Evolutionary conservation across 2,888 invertebrate genomes (phyloP).

Genomic region (Aromia moschata): DNA sequence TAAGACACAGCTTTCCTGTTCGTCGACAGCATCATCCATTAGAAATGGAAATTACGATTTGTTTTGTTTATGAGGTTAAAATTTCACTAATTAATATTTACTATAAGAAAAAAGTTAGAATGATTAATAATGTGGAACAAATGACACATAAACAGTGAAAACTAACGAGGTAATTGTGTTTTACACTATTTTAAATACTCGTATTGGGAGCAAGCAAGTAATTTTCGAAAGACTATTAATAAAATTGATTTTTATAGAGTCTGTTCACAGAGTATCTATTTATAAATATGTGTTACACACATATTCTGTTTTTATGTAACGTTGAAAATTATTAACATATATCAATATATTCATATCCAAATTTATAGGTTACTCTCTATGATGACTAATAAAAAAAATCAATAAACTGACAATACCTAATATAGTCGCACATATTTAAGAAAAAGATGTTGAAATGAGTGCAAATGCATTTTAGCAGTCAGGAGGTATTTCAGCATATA

Average conservation of each 20-base stretch:
- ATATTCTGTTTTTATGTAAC: conserved; percentile 17
- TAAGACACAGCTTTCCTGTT: not conserved
- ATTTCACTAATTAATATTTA: not conserved
- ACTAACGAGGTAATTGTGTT: conserved; percentile 7
- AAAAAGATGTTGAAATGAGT: too few species aligned
- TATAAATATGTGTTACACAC: conserved; percentile 16
- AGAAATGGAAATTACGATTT: not conserved
- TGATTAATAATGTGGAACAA: too few species aligned
- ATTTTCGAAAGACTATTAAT: conserved; percentile 22
- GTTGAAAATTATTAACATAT: conserved; percentile 3
- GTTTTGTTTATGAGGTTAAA: not conserved
- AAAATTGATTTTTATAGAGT: conserved; percentile 19
- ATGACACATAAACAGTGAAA: not conserved
- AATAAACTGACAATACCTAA: not conserved
- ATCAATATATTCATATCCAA: not conserved
- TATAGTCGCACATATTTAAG: too few species aligned
- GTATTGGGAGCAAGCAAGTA: conserved; percentile 8
- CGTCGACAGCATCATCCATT: not conserved
- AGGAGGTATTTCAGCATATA: too few species aligned
- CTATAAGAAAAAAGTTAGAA: not conserved
- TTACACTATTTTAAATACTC: conserved; percentile 4
- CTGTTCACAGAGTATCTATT: conserved; percentile 18
- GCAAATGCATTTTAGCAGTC: too few species aligned
- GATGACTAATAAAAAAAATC: conserved; percentile 2
- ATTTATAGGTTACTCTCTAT: not conserved